Evolutionary conservation across 2,797 vertebrate species (phyloP).

Genomic region (Ficedula albicollis): DNA sequence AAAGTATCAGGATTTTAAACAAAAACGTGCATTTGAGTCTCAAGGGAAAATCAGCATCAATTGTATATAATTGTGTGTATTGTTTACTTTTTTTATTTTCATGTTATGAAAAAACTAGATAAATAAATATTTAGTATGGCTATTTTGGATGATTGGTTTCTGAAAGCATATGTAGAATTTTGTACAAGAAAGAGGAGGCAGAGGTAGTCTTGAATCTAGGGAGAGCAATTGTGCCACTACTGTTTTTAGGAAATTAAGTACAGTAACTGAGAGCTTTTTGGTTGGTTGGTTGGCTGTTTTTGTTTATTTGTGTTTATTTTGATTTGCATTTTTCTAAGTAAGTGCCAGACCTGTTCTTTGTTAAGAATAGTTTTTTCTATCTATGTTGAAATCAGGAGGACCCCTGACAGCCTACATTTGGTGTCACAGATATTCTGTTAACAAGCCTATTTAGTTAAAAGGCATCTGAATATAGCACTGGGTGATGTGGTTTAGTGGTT

Average conservation of each 20-base stretch:
- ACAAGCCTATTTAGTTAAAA: neutral
- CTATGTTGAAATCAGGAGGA: neutral
- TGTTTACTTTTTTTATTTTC: neutral
- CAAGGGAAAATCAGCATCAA: neutral
- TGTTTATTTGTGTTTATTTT: neutral
- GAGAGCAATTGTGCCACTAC: neutral
- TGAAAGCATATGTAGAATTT: neutral
- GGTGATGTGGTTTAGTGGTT: neutral
- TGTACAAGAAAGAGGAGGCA: neutral
- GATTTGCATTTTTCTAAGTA: neutral
- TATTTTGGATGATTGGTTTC: neutral
- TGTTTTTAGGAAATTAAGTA: neutral
- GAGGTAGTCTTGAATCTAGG: neutral
- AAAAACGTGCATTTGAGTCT: neutral
- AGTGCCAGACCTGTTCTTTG: neutral
- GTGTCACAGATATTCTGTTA: neutral
- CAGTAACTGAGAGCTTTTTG: neutral
- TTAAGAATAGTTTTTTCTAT: neutral
- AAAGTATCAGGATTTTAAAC: neutral
- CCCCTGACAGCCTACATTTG: neutral
- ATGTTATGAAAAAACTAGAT: neutral
- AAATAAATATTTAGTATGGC: neutral
- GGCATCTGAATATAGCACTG: neutral
- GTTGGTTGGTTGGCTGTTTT: neutral
- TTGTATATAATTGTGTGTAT: neutral